Base-by-base conservation (phyloP, 1,140 invertebrate genomes). In the Euura lappo region DNA sequence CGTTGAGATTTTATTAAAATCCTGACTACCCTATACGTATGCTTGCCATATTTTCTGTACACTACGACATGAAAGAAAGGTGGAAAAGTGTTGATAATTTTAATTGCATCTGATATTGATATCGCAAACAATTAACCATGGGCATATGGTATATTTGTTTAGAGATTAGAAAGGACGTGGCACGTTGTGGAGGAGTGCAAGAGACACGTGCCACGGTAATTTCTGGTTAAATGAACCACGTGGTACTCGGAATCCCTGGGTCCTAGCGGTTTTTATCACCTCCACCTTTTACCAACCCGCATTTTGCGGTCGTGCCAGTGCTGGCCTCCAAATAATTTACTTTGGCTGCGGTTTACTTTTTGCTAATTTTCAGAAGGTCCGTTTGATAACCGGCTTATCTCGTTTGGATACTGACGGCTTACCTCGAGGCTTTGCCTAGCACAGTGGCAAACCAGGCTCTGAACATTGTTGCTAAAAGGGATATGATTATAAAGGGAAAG, bases 381-480 rank as follows among this genome's bases (percentile, higher is more conserved):
- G 13, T 60, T n/a, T 60, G 51, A 60, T 60, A 60, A 60, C 51
- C 8, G 51, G 51, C 51, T 60, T 60, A 60, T 60, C 51, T 60
- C 13, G 8, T 60, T 11, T 60, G 51, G 51, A 60, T 60, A 4
- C 51, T 8, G 51, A 60, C 8, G 51, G 51, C 51, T 6, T 60
- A 3, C 51, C 51, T 60, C 13, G 10, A 8, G 51, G 51, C 8
- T 60, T n/a, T 60, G 13, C 51, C 8, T 60, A 60, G 51, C 10
- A 60, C 51, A 6, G 13, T 28, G 51, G 51, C 10, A n/a, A 60
- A 60, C 4, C 51, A 60, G 51, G 13, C 28, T 28, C 28, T 28
- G 28, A 28, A 28, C 28, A 28, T 28, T 28, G 28, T 28, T 28
- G 28, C 28, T 28, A 28, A 28, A 28, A 28, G 28, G 28, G 1